Conservation (phyloP, 2,888 invertebrate species). For the Ashinkailepas kermadecensis region DNA sequence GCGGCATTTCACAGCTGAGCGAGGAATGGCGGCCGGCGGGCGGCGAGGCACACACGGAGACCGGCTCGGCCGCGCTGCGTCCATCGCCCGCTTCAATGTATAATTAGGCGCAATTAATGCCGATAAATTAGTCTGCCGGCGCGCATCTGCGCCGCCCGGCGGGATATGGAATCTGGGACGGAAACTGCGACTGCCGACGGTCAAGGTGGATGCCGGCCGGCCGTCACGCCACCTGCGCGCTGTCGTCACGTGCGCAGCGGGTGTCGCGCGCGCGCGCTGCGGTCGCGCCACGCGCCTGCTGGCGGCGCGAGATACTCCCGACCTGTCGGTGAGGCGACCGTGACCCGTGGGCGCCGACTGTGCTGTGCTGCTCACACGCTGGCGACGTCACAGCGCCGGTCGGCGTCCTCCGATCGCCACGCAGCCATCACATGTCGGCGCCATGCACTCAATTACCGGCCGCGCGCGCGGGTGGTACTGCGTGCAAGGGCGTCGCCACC, state of each 20-base stretch:
- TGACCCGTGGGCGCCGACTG: too few relatives aligned
- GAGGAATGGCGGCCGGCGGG: not conserved
- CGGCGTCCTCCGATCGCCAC: too few relatives aligned
- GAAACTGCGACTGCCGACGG: not conserved
- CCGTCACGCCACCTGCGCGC: not conserved
- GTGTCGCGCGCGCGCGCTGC: not conserved
- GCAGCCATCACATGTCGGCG: too few relatives aligned
- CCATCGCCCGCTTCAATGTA: not conserved
- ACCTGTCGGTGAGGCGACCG: too few relatives aligned
- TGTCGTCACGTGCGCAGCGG: too few relatives aligned
- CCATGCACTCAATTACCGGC: too few relatives aligned
- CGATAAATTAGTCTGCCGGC: constrained; percentile 7
- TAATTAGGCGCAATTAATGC: constrained; percentile 11
- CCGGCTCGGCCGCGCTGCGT: too few relatives aligned
- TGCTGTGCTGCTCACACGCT: too few relatives aligned
- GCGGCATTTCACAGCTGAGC: not conserved
- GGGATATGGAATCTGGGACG: not conserved
- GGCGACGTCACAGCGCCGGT: too few relatives aligned
- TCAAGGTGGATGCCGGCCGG: not conserved
- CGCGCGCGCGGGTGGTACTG: too few relatives aligned
- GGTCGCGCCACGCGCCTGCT: not conserved
- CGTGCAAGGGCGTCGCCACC: too few relatives aligned
- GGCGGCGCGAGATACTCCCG: too few relatives aligned
- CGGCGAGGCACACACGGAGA: not conserved
- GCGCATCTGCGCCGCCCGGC: not conserved